Evolutionary conservation across 2,797 vertebrate genomes (phyloP).

Genomic region (Chaenodraco wilsoni): DNA sequence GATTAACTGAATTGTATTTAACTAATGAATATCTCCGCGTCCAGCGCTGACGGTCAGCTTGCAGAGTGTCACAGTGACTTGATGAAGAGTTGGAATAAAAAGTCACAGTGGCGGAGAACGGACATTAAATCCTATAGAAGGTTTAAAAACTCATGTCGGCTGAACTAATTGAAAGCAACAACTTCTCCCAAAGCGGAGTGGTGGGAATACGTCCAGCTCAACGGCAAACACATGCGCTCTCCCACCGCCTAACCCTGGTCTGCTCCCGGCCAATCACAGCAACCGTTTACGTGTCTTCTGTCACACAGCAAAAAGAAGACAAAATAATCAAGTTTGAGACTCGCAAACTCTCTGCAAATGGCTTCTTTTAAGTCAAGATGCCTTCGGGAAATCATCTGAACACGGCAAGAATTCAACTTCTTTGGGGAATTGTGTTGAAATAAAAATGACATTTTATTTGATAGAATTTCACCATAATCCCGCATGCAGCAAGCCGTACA

Average conservation of each 20-base stretch:
- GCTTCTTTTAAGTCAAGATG: slow-evolving; percentile 22
- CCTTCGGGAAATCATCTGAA: slow-evolving; percentile 16
- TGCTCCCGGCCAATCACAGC: slow-evolving; percentile 39
- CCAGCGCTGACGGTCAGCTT: slow-evolving; percentile 28
- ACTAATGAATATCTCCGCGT: slow-evolving; percentile 14
- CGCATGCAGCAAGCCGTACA: slow-evolving; percentile 51
- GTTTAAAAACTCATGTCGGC: not conserved
- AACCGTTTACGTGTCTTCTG: slow-evolving; percentile 18
- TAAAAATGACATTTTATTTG: slow-evolving; percentile 20
- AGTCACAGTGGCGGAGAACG: slow-evolving; percentile 61
- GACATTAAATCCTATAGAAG: slow-evolving; percentile 29
- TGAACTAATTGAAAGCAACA: slow-evolving; percentile 44
- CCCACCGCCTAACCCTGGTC: slow-evolving; percentile 27
- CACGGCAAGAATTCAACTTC: slow-evolving; percentile 23
- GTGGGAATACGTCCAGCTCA: slow-evolving; percentile 27
- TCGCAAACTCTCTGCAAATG: slow-evolving; percentile 24
- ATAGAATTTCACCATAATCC: slow-evolving; percentile 36
- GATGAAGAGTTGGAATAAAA: slow-evolving; percentile 45
- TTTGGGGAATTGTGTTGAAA: slow-evolving; percentile 43
- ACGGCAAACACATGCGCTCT: slow-evolving; percentile 28
- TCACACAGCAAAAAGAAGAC: slow-evolving; percentile 26
- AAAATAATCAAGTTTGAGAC: slow-evolving; percentile 24
- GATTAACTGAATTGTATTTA: slow-evolving; percentile 21
- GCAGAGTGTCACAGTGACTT: slow-evolving; percentile 58
- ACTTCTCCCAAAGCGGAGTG: slow-evolving; percentile 14